Conservation (phyloP, 2,888 invertebrate genomes). For the Therioaphis trifolii region DNA sequence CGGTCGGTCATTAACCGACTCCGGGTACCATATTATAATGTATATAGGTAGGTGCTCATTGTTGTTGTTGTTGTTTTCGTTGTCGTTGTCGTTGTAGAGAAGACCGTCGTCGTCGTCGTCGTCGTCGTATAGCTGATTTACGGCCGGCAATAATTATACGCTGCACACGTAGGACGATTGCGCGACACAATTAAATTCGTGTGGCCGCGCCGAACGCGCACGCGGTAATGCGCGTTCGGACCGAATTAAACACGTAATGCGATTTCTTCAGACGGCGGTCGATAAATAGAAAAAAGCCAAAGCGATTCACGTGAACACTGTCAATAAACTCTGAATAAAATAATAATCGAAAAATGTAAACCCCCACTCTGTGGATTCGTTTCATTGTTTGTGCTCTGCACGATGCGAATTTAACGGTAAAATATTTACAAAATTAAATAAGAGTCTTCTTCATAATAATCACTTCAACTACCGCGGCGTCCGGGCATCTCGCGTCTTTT, state of each 20-base stretch:
- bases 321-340: not conserved
- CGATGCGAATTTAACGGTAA: constrained; percentile 17
- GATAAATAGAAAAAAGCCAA: not conserved
- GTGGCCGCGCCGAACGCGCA: not conserved
- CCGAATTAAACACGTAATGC: constrained; percentile 11
- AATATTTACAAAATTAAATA: constrained; percentile 1
- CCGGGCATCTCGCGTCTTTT: constrained; percentile 2
- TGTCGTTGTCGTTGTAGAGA: not conserved
- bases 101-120: not conserved
- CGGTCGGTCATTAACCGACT: constrained; percentile 31
- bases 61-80: not conserved
- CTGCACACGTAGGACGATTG: constrained; percentile 22
- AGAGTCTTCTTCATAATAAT: not conserved
- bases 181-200: constrained; percentile 40
- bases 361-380: not conserved
- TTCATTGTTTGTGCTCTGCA: not conserved
- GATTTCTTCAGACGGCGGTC: not conserved
- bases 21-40: no score
- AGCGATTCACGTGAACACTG: not conserved
- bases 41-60: no score
- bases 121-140: constrained; percentile 39
- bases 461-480: constrained; percentile 27
- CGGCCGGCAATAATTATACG: constrained; percentile 43
- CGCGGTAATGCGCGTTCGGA: not conserved
- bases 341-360: not conserved